Percentiles rank a stretch among this genome's conserved stretches.
Evolutionary conservation across 2,797 vertebrate genomes (phyloP).

Genomic region (Ptychadena robeensis): DNA sequence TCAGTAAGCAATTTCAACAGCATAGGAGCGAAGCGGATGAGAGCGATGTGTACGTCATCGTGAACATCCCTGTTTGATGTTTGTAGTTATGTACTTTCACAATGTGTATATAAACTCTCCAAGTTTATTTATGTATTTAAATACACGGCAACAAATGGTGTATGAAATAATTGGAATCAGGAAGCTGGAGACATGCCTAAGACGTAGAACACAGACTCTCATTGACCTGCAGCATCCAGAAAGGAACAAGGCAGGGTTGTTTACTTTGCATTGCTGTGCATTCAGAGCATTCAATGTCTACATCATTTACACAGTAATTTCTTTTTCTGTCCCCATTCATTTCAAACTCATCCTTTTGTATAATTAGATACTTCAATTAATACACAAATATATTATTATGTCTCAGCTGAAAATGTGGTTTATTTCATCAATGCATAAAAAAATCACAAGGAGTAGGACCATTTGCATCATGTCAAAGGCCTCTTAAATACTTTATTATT

Average conservation of each 20-base stretch:
- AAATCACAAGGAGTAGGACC: not conserved
- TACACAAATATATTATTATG: not conserved
- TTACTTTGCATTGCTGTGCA: not conserved
- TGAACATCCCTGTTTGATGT: conserved; percentile 35
- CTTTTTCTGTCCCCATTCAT: not conserved
- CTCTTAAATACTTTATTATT: too few relatives aligned
- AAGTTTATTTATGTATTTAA: conserved; percentile 48
- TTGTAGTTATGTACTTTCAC: conserved; percentile 16
- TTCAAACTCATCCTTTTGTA: not conserved
- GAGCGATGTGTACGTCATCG: not conserved
- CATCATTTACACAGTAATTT: not conserved
- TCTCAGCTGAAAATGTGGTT: not conserved
- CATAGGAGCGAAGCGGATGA: conserved; percentile 1
- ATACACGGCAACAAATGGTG: conserved; percentile 26
- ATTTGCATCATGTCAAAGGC: not conserved
- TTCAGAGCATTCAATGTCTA: not conserved
- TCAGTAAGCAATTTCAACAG: conserved; percentile 30
- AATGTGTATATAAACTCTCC: conserved; percentile 15
- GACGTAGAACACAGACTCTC: not conserved
- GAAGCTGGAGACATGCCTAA: conserved; percentile 20
- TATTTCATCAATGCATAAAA: not conserved
- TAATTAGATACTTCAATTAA: not conserved
- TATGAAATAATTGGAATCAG: not conserved
- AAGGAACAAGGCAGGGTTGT: conserved; percentile 2
- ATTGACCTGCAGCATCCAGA: conserved; percentile 12